Evolutionary conservation across 2,797 vertebrate species (phyloP).

Genomic region (Pangasius larnaudii): DNA sequence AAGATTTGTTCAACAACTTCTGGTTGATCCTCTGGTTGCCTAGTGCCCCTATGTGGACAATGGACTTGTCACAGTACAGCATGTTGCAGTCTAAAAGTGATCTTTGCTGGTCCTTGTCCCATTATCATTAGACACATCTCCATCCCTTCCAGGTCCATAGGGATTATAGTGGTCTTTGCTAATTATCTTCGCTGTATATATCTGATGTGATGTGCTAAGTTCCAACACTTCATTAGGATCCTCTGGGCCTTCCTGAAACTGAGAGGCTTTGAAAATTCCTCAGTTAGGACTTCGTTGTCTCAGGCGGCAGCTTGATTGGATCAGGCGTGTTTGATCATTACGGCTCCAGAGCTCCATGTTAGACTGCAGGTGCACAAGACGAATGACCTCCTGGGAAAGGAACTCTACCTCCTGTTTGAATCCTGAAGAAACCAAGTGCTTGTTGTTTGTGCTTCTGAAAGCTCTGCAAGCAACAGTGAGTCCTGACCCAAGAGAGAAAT

Average conservation of each 20-base stretch:
- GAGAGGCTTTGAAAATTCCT: constrained; percentile 41
- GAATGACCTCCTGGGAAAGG: constrained; percentile 10
- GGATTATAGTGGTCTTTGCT: background rate
- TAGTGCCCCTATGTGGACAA: background rate
- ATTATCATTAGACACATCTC: background rate
- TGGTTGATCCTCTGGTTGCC: too few relatives aligned
- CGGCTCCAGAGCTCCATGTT: background rate
- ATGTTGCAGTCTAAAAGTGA: background rate
- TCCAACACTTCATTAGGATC: constrained; percentile 27
- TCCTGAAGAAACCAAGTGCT: background rate
- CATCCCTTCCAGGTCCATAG: background rate
- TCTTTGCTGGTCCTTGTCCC: background rate
- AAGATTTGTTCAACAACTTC: background rate
- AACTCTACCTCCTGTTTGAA: constrained; percentile 16
- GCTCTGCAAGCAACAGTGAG: background rate
- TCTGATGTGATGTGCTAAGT: background rate
- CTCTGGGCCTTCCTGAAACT: constrained; percentile 14
- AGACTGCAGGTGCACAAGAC: constrained; percentile 14
- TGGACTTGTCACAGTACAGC: background rate
- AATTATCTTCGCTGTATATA: background rate
- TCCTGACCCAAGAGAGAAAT: constrained; percentile 7
- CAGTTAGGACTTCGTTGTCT: constrained; percentile 26
- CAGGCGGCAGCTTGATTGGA: constrained; percentile 31
- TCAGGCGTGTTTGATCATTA: constrained; percentile 30
- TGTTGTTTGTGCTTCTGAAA: constrained; percentile 3